phyloP scores from a whole-genome alignment of 2,797 vertebrate genomes.

The Diglossa cyanea region DNA sequence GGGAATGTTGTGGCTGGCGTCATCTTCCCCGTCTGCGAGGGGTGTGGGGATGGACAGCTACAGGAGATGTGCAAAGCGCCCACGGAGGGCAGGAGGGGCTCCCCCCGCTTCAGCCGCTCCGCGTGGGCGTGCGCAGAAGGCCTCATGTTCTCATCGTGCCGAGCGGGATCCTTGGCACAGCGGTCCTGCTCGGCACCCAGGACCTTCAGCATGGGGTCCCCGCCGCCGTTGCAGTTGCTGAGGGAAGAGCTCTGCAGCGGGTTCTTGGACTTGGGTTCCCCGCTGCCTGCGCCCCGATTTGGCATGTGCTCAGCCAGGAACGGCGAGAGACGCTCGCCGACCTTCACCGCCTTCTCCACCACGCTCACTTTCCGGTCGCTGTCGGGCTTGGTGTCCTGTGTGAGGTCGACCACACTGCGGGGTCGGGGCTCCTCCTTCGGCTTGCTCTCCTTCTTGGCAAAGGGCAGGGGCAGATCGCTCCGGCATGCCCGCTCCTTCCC shows the following conservation, averaged over 20 bases:
- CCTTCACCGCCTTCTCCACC: constrained; percentile 68
- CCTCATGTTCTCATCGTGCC: constrained; percentile 80
- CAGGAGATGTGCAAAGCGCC: constrained; percentile 81
- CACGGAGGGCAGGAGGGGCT: constrained; percentile 74
- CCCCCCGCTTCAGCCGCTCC: constrained; percentile 80
- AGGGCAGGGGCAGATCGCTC: constrained; percentile 71
- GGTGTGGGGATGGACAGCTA: constrained; percentile 81
- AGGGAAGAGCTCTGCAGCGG: constrained; percentile 70
- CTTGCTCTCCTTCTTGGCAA: constrained; percentile 81
- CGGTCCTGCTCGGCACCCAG: constrained; percentile 70
- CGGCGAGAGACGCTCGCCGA: constrained; percentile 67
- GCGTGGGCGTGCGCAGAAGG: constrained; percentile 61
- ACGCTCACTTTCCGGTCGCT: constrained; percentile 72
- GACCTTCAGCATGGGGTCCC: constrained; percentile 67
- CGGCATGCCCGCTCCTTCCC: constrained; percentile 76
- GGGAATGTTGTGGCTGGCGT: constrained; percentile 73
- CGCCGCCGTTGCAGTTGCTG: constrained; percentile 71
- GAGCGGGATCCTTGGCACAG: constrained; percentile 67
- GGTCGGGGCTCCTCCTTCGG: constrained; percentile 81
- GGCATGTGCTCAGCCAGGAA: constrained; percentile 75
- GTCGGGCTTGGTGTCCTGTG: constrained; percentile 80
- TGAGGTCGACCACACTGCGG: constrained; percentile 88
- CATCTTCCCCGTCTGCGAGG: constrained; percentile 66
- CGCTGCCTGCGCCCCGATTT: constrained; percentile 4
- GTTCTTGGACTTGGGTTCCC: constrained; percentile 79